Evolutionary conservation across 2,797 vertebrate species (phyloP), one percentile per base, ranked within the genome.

Genomic region (Salmo trutta): DNA sequence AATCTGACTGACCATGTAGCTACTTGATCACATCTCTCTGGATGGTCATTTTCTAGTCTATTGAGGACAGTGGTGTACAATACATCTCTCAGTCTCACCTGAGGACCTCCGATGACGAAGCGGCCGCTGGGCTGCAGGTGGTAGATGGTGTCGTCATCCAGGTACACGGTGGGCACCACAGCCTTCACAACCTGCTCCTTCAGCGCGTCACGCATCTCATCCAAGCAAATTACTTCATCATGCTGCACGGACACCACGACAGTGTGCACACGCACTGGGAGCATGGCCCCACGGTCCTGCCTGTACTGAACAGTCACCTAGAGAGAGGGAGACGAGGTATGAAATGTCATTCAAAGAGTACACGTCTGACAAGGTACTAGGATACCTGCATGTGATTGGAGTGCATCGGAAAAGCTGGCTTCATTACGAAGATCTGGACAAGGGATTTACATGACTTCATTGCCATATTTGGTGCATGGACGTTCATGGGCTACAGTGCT

Each of bases 271-370:
- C 97, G 95, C 86, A 98, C 86, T 0, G 98, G 97, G 79, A 97
- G 91, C 88, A 98, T 96, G 0, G 97, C 96, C 0, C 97, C 97
- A 1, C 96, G 94, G 82, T 98, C 96, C 93, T 97, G 97, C 83
- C 93, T 93, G 85, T 99, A 99, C 93, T 97, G 96, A 80, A 99
- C 97, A 0, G 98, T 99, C 88, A 99, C 98, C 98, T 99, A 87
- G 6, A 72, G 2, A 87, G 6, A 0, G 33, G 65, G 3, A 33
- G 33, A 36, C 67, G 1, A 3, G 67, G 29, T 19, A 16, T 1
- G 1, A 75, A 47, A 12, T 47, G 41, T 12, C 10, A 47, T 14
- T 47, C 10, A 14, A 47, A 3, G 41, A 14, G 41, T 47, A 47
- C 41, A 47, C 41, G 3, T 47, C 12, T 47, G 41, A 47, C 41